Base-by-base conservation (phyloP, 2,888 invertebrate genomes). In the Apamea epomidion region DNA sequence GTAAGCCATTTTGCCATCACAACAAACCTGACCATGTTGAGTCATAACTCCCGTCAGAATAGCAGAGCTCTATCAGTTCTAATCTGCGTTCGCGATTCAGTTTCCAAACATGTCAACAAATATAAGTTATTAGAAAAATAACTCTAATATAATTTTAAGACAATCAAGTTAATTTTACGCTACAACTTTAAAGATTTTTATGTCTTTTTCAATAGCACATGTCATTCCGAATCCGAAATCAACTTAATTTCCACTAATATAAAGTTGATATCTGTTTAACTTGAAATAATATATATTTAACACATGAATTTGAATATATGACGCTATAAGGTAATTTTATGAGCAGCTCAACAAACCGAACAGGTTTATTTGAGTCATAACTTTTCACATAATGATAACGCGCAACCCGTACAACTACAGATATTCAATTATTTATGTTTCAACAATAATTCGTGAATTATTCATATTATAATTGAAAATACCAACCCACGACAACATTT, bases 351-450 rank as follows among this genome's bases (percentile, higher is more conserved):
- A 54, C 21, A 21, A 82, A 71, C 70, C 21, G 37, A 25, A 37
- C 45, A 14, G 16, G 51, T 72, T 84, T 68, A 78, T 84, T 82
- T 16, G 25, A 54, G 16, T 25, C 25, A 37, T 72, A 78, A 78
- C 25, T 68, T 62, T 37, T 16, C 21, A 8, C 0, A 32, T 54
- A 25, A 69, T 45, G 68, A 62, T 58, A 51, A 21, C n/a, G 4
- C 21, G 2, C 37, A 70, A 70, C 12, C 32, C 42, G 12, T 45
- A 12, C 60, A 76, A 75, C 68, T 21, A 54, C 48, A 69, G 8
- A 29, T 58, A 37, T 84, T 84, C 45, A 72, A 62, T 62, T n/a
- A 82, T 60, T 60, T 21, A 58, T 45, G 70, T 37, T 82, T n/a
- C 14, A 60, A 83, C 42, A 45, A 70, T 37, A 62, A 37, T 54